phyloP scores from a whole-genome alignment of 2,797 vertebrate species.

The Anabacerthia variegaticeps region DNA sequence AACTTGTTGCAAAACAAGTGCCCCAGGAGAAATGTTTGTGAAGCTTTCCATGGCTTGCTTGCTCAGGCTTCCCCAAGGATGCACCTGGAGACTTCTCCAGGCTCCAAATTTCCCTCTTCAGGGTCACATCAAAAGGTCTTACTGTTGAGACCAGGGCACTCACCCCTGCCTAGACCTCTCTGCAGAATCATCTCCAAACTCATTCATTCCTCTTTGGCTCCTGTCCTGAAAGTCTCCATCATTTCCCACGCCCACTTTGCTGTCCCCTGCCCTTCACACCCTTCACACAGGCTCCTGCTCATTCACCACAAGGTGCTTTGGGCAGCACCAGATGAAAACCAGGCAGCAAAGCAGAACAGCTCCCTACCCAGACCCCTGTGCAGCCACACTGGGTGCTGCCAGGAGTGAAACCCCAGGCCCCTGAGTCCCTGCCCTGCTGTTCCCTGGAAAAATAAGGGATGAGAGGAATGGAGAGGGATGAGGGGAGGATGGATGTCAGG shows the following conservation, averaged over 20 bases:
- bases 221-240: fast-evolving
- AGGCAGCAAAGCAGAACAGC: background rate
- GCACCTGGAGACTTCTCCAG: background rate
- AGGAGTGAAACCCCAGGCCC: background rate
- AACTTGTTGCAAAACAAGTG: background rate
- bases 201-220: background rate
- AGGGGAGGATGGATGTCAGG: background rate
- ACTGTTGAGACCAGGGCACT: background rate
- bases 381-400: background rate
- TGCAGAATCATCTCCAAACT: background rate
- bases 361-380: background rate
- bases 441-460: background rate
- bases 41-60: background rate
- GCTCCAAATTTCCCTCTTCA: background rate
- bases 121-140: background rate
- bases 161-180: background rate
- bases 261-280: background rate
- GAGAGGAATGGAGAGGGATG: background rate
- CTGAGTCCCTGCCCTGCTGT: background rate
- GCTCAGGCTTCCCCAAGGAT: background rate
- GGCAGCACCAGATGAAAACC: background rate
- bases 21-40: background rate
- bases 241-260: background rate
- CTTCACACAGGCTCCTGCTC: background rate
- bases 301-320: background rate